Evolutionary conservation across 2,797 vertebrate genomes (phyloP).

Genomic region (Cephalopachus bancanus): DNA sequence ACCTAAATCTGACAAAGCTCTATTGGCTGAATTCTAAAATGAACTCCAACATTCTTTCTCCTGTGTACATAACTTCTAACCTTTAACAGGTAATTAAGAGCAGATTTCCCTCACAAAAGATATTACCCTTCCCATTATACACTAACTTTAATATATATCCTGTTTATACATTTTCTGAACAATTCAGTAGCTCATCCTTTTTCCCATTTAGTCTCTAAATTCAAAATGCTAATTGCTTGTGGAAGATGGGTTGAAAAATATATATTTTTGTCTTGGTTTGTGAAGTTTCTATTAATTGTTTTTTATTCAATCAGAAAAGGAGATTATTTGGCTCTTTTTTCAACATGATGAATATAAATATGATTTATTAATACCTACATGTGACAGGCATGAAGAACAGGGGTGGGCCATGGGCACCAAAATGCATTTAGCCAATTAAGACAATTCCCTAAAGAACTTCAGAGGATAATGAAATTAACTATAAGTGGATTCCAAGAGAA

Average conservation of each 20-base stretch:
- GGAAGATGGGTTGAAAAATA: background rate
- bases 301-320: background rate
- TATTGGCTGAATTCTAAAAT: background rate
- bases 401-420: background rate
- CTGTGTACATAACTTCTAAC: background rate
- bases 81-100: background rate
- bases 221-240: background rate
- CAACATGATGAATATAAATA: background rate
- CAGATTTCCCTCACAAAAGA: background rate
- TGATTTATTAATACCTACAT: background rate
- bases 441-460: background rate
- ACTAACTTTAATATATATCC: background rate
- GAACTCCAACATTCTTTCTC: background rate
- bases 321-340: background rate
- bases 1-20: background rate
- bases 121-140: background rate
- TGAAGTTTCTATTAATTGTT: background rate
- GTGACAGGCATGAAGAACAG: background rate
- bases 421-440: background rate
- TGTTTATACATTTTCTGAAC: background rate
- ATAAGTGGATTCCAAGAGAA: background rate
- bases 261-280: background rate
- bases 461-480: background rate
- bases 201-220: background rate
- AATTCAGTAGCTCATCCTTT: background rate